Conservation (phyloP, 1,140 invertebrate species). For the Cydia fagiglandana region DNA sequence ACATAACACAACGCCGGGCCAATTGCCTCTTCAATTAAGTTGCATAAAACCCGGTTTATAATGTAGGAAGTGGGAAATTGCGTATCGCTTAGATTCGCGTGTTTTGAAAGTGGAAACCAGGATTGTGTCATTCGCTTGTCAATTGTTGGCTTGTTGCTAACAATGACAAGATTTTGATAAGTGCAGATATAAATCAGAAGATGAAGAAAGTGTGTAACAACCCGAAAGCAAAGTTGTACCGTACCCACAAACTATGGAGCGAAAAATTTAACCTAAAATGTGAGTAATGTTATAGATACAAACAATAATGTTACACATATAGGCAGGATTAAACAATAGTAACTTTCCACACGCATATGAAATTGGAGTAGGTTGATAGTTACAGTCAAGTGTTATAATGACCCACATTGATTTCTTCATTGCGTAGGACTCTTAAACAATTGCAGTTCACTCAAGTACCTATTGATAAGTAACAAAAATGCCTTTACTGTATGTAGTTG, state of each 20-base stretch:
- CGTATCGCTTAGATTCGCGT: constrained; percentile 3
- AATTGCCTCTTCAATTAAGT: constrained; percentile 1
- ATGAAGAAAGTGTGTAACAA: not conserved
- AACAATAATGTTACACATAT: too few species aligned
- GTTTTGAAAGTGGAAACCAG: constrained; percentile 16
- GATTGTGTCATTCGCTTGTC: constrained; percentile 16
- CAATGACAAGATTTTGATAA: not conserved
- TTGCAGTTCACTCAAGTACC: not conserved
- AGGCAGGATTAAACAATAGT: not conserved
- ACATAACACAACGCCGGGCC: not conserved
- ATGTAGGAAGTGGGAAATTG: constrained; percentile 17
- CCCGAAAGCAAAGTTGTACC: too few species aligned
- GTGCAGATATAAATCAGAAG: not conserved
- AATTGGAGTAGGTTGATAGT: not conserved
- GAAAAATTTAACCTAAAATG: not conserved
- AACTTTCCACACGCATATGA: constrained; percentile 6
- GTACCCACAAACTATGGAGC: not conserved
- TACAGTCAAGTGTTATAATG: not conserved
- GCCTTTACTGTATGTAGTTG: not conserved
- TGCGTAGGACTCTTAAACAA: not conserved
- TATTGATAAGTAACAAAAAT: not conserved
- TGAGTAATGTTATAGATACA: too few species aligned
- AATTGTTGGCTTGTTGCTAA: constrained; percentile 6
- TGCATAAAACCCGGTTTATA: not conserved
- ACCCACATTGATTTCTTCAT: constrained; percentile 8